phyloP scores from a whole-genome alignment of 2,888 invertebrate species.

The Ferrisia virgata region DNA sequence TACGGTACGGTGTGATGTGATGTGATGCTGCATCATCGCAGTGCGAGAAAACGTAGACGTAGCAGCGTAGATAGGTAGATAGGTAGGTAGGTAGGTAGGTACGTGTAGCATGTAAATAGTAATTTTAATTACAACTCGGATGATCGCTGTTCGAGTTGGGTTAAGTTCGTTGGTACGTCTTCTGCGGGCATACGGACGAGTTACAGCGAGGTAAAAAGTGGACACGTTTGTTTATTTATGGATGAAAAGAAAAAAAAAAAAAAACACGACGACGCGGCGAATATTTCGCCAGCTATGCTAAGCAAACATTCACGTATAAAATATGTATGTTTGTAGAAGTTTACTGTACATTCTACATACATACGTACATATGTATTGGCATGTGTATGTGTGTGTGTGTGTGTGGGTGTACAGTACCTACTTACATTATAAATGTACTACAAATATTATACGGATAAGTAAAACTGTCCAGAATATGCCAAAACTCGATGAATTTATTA shows the following conservation, averaged over 20 bases:
- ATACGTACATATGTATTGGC: too few species aligned
- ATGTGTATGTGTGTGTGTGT: too few species aligned
- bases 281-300: background rate
- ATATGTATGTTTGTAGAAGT: too few species aligned
- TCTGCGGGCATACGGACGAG: background rate
- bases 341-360: too few species aligned
- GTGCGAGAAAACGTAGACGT: too few species aligned
- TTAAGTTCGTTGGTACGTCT: background rate
- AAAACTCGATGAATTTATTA: slow-evolving; percentile 9
- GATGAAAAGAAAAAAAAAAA: too few species aligned
- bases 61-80: too few species aligned
- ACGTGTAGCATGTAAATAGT: background rate
- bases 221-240: background rate
- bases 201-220: background rate
- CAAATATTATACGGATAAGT: background rate
- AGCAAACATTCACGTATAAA: background rate
- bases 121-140: slow-evolving; percentile 18
- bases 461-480: background rate
- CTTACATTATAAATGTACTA: background rate
- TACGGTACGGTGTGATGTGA: too few species aligned
- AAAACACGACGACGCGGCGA: background rate
- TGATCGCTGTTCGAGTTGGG: background rate
- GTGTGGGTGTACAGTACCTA: too few species aligned
- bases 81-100: too few species aligned
- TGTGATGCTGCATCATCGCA: too few species aligned